These are phyloP conservation scores for Perccottus glenii DNA, from an alignment of 2,113 vertebrate species.

Conservation along the genomic window DNA sequence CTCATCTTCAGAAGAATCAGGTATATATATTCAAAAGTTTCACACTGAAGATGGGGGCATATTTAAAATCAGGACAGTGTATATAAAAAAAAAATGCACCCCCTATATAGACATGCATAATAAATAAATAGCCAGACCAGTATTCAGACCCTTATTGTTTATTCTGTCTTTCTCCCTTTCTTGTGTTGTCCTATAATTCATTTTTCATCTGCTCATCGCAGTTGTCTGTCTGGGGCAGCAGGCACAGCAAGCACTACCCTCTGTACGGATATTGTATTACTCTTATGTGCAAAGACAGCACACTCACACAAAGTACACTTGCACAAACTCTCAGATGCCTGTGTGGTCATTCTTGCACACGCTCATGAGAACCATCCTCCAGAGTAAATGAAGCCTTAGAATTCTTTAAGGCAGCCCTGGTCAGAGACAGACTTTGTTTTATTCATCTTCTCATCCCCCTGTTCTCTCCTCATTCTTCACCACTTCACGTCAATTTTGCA, in stretches of 20 bases:
- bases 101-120: slow-evolving; percentile 18
- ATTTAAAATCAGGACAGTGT: slow-evolving; percentile 40
- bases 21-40: slow-evolving; percentile 43
- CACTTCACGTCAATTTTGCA: slow-evolving; percentile 77
- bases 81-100: slow-evolving; percentile 45
- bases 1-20: slow-evolving; percentile 20
- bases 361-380: slow-evolving; percentile 62
- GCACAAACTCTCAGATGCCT: slow-evolving; percentile 44
- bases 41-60: slow-evolving; percentile 23
- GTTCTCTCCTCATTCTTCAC: slow-evolving; percentile 53
- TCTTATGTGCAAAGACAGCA: slow-evolving; percentile 40
- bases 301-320: slow-evolving; percentile 19
- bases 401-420: slow-evolving; percentile 78
- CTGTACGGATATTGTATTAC: slow-evolving; percentile 65
- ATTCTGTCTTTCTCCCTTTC: slow-evolving; percentile 69
- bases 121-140: slow-evolving; percentile 41
- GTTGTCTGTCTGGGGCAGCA: slow-evolving; percentile 59
- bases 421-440: slow-evolving; percentile 76
- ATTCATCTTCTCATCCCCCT: slow-evolving; percentile 72
- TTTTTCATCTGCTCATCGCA: slow-evolving; percentile 73
- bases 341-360: slow-evolving; percentile 30
- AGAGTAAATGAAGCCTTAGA: slow-evolving; percentile 79
- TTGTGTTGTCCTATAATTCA: slow-evolving; percentile 73
- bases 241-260: slow-evolving; percentile 56
- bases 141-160: slow-evolving; percentile 69